Base-by-base conservation (phyloP, 2,797 vertebrate species). In the Threskiornis aethiopicus region DNA sequence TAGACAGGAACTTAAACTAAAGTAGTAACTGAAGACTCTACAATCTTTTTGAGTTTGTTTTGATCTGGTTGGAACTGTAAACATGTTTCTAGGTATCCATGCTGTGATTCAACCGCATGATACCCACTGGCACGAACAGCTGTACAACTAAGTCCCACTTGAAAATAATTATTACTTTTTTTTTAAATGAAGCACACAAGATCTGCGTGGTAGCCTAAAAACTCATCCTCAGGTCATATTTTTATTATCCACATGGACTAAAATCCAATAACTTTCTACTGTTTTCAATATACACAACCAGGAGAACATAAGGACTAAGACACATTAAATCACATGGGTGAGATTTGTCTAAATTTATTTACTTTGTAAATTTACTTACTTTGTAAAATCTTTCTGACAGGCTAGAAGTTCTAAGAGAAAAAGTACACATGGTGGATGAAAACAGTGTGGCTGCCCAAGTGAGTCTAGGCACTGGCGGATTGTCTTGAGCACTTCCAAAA, bases 381-480 rank as follows among this genome's bases (percentile, higher is more conserved):
- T 99, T 82, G 99, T 99, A 96, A 99, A 99, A 90, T 99, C 99
- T 95, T 99, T 99, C 98, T 99, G 99, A 96, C 99, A 99, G 37
- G 99, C 98, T 51, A 99, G 98, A 83, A 99, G 98, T 93, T 99
- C 99, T 91, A 99, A 97, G 5, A 99, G 98, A 84, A 99, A 99
- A 90, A 99, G 98, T 33, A 99, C 98, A 96, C 99, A 99, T 0
- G 99, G 98, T 0, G 99, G 98, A 80, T 99, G 99, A 96, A 99
- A 99, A 95, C 99, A 99, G 95, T 99, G 99, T 3, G 99, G 99
- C 89, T 98, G 99, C 31, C 99, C 99, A 31, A 99, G 98, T 0
- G 98, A 98, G 13, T 93, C 97, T 22, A 99, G 97, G 98, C 99
- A 99, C 91, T 98, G 98, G 85, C 98, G 98, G 66, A 99, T 98